A percentile compares a stretch with the other conserved stretches of the same genome.
Conservation (phyloP, 2,797 vertebrate genomes). For the Thalassophryne amazonica region DNA sequence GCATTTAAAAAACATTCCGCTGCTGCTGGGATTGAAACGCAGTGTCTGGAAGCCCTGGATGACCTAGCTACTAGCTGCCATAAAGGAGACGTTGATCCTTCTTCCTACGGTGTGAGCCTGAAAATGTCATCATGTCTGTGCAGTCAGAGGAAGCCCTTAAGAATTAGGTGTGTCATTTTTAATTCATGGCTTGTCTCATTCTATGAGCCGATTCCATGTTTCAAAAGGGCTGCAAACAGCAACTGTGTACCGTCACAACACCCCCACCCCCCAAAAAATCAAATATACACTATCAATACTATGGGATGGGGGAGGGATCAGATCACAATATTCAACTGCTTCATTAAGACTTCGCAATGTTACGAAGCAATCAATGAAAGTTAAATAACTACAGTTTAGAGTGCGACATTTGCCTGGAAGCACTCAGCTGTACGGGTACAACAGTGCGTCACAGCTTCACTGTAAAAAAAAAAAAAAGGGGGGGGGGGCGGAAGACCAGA, state of each 20-base stretch:
- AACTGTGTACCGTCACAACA: constrained; percentile 21
- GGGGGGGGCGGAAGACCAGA: constrained; percentile 69
- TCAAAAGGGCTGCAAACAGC: constrained; percentile 36
- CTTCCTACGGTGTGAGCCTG: constrained; percentile 61
- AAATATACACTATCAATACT: constrained; percentile 53
- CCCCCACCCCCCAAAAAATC: constrained; percentile 16
- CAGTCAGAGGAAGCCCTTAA: constrained; percentile 81
- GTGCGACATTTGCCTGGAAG: constrained; percentile 41
- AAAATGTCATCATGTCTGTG: constrained; percentile 60
- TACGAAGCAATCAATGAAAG: constrained; percentile 49
- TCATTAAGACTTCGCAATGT: constrained; percentile 25
- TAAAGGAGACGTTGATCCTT: constrained; percentile 65
- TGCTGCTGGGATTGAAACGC: constrained; percentile 75
- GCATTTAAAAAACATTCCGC: constrained; percentile 61
- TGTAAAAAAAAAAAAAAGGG: too few species aligned
- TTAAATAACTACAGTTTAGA: constrained; percentile 49
- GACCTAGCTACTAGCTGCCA: constrained; percentile 85
- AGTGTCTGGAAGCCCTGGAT: constrained; percentile 84
- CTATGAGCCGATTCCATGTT: constrained; percentile 50
- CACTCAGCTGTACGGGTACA: constrained; percentile 28
- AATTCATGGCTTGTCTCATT: constrained; percentile 74
- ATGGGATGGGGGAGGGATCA: too few species aligned
- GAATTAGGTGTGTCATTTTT: constrained; percentile 45
- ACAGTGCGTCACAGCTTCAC: constrained; percentile 66
- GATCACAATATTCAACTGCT: constrained; percentile 40